Base-by-base conservation (phyloP, 2,113 vertebrate genomes). In the Sciurus niger region DNA sequence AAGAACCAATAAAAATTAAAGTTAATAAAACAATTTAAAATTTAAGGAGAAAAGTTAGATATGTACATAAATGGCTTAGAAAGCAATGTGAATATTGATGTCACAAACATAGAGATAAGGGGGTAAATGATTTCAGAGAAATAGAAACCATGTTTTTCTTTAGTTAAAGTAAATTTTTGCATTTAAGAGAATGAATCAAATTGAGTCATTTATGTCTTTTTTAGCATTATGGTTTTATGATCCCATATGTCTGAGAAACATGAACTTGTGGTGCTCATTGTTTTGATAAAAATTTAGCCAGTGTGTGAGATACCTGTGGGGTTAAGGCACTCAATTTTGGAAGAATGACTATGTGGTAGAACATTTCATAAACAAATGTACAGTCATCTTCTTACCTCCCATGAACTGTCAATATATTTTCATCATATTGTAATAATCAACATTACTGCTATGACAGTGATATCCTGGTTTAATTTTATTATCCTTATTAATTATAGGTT, bases 401-500 rank as follows among this genome's bases (percentile, higher is more conserved):
- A 1, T 5, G 32, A 34, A 37, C 1, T 89, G 92, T 43, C 3
- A 76, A 84, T 14, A 20, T 40, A 86, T 65, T 51, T 72, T 96
- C 24, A 83, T 65, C 18, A 17, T 79, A 55, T 76, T 80, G 96
- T 4, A 46, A 4, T 74, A 84, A 53, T 84, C 28, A 93, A 32
- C 14, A 84, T 24, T 72, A 2, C 58, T 63, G 30, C 16, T 77
- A 37, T 78, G 70, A 48, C 67, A 1, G 46, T 37, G 77, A n/a
- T 68, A 79, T 60, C 60, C 51, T 96, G 55, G n/a, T 1, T 0
- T 51, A 8, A 48, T 89, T 89, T 67, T 60, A 13, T 32, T 97
- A 6, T 30, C 46, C 63, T 92, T 83, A 90, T 70, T 74, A 96
- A 93, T 92, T 96, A n/a, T 78, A 99, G 99, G 99, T 72, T 99